These are phyloP conservation scores for Tupaia tana DNA, from an alignment of 2,113 vertebrate genomes.

Conservation along the genomic window DNA sequence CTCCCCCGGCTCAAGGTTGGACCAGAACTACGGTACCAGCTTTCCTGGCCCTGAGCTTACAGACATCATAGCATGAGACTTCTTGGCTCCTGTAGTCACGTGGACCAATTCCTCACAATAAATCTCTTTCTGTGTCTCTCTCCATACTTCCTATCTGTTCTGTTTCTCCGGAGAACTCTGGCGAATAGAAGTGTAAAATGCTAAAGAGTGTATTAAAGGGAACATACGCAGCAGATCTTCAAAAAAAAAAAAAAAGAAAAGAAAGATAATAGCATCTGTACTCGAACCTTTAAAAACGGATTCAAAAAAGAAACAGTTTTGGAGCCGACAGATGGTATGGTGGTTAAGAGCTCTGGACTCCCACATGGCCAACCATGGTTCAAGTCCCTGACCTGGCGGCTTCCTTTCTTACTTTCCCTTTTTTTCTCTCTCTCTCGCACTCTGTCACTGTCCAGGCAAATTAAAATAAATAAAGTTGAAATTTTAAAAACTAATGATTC, in stretches of 20 bases:
- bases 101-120: too few species aligned
- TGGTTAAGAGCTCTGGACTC: too few species aligned
- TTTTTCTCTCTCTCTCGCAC: too few species aligned
- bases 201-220: background rate
- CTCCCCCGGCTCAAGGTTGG: background rate
- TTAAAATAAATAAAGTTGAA: too few species aligned
- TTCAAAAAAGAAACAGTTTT: background rate
- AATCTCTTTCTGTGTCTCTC: background rate
- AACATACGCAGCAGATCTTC: background rate
- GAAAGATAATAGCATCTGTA: background rate
- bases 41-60: background rate
- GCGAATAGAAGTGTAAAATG: background rate
- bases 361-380: too few species aligned
- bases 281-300: background rate
- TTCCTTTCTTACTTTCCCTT: too few species aligned
- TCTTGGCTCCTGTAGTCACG: background rate
- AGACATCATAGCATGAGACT: rapidly evolving
- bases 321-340: too few species aligned
- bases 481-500: too few species aligned
- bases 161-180: background rate
- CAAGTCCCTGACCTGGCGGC: too few species aligned
- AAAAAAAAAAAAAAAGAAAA: background rate
- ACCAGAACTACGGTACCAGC: background rate
- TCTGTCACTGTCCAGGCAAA: too few species aligned
- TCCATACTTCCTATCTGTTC: too few species aligned